Percentiles rank a stretch among this genome's conserved stretches.
Evolutionary conservation across 2,888 invertebrate species (phyloP).

Genomic region (Cecidostiba fungosa): DNA sequence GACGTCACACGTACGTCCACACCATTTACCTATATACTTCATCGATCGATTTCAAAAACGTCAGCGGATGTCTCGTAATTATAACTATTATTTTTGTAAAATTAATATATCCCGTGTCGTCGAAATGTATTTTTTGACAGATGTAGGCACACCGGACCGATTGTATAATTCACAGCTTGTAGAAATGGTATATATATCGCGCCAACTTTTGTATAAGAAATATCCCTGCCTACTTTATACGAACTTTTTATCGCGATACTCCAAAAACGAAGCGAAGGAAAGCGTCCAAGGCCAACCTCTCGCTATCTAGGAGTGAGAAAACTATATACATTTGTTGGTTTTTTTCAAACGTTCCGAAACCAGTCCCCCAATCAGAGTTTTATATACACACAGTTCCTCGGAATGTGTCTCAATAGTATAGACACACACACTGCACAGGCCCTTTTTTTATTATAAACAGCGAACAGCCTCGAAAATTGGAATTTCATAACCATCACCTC

Average conservation of each 20-base stretch:
- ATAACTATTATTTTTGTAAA: background rate
- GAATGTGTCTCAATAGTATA: background rate
- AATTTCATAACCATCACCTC: background rate
- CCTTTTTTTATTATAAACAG: background rate
- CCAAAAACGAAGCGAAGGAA: background rate
- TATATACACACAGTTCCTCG: background rate
- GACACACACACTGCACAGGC: background rate
- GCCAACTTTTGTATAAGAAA: background rate
- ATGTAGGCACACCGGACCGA: background rate
- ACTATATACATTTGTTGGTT: background rate
- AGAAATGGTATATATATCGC: background rate
- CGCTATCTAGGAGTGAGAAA: background rate
- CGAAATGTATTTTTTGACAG: background rate
- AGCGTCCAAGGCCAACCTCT: constrained; percentile 1
- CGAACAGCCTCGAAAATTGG: background rate
- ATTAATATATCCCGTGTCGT: background rate
- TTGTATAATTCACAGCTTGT: background rate
- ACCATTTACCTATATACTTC: background rate
- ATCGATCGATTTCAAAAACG: background rate
- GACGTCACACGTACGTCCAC: constrained; percentile 9
- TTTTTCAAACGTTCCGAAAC: background rate
- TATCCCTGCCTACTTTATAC: background rate
- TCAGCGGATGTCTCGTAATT: background rate
- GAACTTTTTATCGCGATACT: background rate
- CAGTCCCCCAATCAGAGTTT: background rate